Base-by-base conservation (phyloP, 2,113 vertebrate genomes). In the Hepsetus odoe region DNA sequence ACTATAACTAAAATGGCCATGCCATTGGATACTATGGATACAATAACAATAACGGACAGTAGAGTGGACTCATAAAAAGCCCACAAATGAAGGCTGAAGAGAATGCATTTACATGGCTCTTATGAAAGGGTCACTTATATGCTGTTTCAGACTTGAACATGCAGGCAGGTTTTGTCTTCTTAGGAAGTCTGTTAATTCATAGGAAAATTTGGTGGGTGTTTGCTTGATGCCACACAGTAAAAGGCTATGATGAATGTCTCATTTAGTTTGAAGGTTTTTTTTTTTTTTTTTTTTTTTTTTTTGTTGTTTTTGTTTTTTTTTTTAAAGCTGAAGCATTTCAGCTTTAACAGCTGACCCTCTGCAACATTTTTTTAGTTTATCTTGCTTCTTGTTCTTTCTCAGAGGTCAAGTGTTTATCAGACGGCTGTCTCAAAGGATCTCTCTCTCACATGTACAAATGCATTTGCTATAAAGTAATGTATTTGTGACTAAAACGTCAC, bases 1-100 rank as follows among this genome's bases (percentile, higher is more conserved):
- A 95, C 35, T 92, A 92, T 80, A 94, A 95, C 85, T 95, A 91
- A 87, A 75, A 64, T 22, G 58, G 42, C 44, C 70, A 62, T 55
- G 44, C 68, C 68, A 55, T 55, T 72, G 46, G 30, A 53, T 79
- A 65, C 18, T 9, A 32, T 65, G 58, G 79, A 82, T 70, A 18
- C 67, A 28, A 58, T 30, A 32, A 75, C 35, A n/a, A 18, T 26
- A 56, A n/a, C 22, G 22, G 59, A 73, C 18, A 33, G 56, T 28
- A n/a, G 59, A 73, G 58, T 66, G 42, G 59, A 76, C 55, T 71
- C 16, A 51, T 32, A 38, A 61, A 75, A 75, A 51, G 70, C 26
- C 77, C 68, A 72, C 65, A 59, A 64, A 55, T 18, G 66, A 65
- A 65, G 30, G 20, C 6, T 51, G 40, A 44, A 68, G 44, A 71